Base-by-base conservation (phyloP, 2,888 invertebrate genomes). In the Chrysina gloriosa region DNA sequence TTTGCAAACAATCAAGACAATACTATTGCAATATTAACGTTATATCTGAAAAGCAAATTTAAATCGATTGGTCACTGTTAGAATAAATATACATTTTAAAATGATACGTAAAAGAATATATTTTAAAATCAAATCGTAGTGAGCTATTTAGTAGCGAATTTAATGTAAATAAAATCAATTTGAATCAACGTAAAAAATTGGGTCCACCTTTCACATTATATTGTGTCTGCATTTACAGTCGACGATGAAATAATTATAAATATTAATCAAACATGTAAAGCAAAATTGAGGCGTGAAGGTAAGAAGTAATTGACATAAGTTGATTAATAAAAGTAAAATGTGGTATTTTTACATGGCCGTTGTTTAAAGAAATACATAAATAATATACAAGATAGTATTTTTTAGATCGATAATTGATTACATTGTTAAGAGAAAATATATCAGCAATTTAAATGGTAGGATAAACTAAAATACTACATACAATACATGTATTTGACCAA, bases 401-500 rank as follows among this genome's bases (percentile, higher is more conserved):
- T n/a, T 63, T 52, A 63, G 63, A 67, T 39, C 25, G 39, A 52
- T 47, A 61, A 66, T 66, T 42, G 27, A 65, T 42, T 52, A 50
- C 48, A 25, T 52, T 42, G 39, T 52, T 65, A 65, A 65, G 64
- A 52, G 29, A 50, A 42, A 64, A 45, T 58, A 61, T 61, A 61
- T 61, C 45, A 61, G 27, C 27, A 65, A 16, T n/a, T 52, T 52
- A 34, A 65, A 65, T 27, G 39, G 52, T 65, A 65, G 64, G 29
- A 16, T 65, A 52, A 31, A 31, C 19, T 34, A 61, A n/a, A 42
- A 36, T 61, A 42, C 2, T 16, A 58, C 14, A 61, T 61, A 61
- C 58, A 42, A 14, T 61, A 56, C 23, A 23, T 25, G 39, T 70
- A 78, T 77, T 77, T 78, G 81, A 82, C 82, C 82, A 82, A 82